A percentile compares a stretch with the other conserved stretches of the same genome.
These are phyloP conservation scores for Alviniconcha strummeri DNA, from an alignment of 2,888 invertebrate genomes.

Conservation along the genomic window DNA sequence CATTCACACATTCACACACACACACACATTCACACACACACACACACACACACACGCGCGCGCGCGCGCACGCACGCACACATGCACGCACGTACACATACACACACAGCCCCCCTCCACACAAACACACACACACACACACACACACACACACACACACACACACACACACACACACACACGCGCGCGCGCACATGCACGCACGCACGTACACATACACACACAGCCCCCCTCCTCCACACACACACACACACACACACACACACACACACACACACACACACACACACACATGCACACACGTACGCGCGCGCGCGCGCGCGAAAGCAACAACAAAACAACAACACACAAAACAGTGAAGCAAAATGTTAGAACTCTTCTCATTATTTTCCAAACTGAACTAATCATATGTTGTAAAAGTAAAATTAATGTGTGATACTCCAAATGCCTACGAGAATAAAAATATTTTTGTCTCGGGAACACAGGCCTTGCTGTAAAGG, in stretches of 20 bases:
- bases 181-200: background rate
- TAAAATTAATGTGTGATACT: too few relatives aligned
- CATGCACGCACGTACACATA: background rate
- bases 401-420: too few relatives aligned
- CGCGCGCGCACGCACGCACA: background rate
- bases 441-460: too few relatives aligned
- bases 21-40: too few relatives aligned
- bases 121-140: background rate
- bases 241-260: background rate
- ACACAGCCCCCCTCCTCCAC: background rate
- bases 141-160: slow-evolving; percentile 7
- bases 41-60: too few relatives aligned
- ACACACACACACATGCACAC: background rate
- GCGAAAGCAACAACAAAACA: too few relatives aligned
- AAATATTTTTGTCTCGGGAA: too few relatives aligned
- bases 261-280: background rate
- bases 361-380: too few relatives aligned
- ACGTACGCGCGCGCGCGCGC: background rate
- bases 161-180: slow-evolving; percentile 2
- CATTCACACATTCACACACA: too few relatives aligned
- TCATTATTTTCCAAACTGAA: too few relatives aligned
- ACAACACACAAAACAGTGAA: too few relatives aligned
- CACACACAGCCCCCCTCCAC: background rate
- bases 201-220: background rate
- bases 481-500: too few relatives aligned